phyloP scores from a whole-genome alignment of 2,888 invertebrate genomes.

The Tiphia femorata region DNA sequence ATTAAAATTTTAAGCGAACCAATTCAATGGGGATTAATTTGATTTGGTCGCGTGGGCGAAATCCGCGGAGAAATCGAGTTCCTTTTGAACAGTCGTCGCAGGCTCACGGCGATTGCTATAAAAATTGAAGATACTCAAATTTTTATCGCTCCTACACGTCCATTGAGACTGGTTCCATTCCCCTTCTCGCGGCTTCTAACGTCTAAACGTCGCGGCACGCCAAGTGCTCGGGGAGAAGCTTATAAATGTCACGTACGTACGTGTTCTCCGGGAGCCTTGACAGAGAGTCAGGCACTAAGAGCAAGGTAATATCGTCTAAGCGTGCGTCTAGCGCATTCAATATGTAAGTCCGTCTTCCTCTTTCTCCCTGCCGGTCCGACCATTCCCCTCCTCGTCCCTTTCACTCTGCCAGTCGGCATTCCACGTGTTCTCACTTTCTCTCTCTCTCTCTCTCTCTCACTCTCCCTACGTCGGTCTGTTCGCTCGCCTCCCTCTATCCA shows the following conservation, averaged over 20 bases:
- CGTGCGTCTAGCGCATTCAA: slow-evolving; percentile 10
- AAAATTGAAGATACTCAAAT: no score
- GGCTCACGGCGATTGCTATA: no score
- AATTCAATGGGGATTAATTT: no score
- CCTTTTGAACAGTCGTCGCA: no score
- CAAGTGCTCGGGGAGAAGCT: no score
- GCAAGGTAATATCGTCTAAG: slow-evolving; percentile 17
- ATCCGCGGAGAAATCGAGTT: no score
- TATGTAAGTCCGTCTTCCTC: slow-evolving; percentile 7
- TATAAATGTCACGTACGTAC: slow-evolving; percentile 10
- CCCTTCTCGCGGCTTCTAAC: no score
- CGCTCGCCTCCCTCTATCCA: slow-evolving; percentile 8
- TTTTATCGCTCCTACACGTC: no score
- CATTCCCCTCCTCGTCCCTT: slow-evolving; percentile 3
- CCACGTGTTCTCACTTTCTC: not conserved
- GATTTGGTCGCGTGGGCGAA: no score
- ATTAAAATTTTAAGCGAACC: no score
- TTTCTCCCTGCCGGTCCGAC: not conserved
- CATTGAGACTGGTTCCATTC: no score
- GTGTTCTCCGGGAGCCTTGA: slow-evolving; percentile 20
- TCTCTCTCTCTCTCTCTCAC: not conserved
- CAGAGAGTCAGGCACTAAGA: slow-evolving; percentile 12
- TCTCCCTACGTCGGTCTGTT: not conserved
- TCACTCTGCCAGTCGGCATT: not conserved
- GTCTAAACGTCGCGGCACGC: no score